Evolutionary conservation across 2,888 invertebrate species (phyloP), one percentile per base, ranked within the genome.

Genomic region (Drosophila paracracens): DNA sequence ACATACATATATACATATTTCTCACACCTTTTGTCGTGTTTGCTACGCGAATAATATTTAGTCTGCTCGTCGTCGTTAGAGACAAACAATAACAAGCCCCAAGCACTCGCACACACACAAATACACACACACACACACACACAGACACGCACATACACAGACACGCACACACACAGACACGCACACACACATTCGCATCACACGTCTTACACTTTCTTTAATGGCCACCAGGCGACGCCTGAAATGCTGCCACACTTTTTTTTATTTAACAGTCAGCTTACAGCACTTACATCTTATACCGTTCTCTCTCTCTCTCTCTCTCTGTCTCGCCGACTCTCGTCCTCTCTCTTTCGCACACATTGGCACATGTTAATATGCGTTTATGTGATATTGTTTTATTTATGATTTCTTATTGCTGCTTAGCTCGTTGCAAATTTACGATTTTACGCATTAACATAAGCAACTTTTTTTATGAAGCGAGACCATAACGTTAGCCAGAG

Each of bases 351-450:
- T 27, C 18, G 6, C 68, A 31, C 36, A 11, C 18, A 16, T 11
- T 43, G 46, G 46, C 21, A 57, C n/a, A 56, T 60, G 54, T 48
- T 57, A 70, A 70, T 76, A 70, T 82, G 86, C 77, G 76, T 78
- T 87, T 82, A 79, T 86, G 62, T 62, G 74, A 77, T 83, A 85
- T 83, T 89, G 87, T 86, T 87, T 84, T 89, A 86, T 86, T 86
- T 89, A 86, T 87, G 83, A 86, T 86, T 87, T 79, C 76, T 83
- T 88, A 88, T 81, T 72, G 76, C 68, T 48, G 81, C 81, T 78
- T 72, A 72, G 80, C 74, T 70, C 70, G 75, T 75, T 82, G 76
- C 74, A 82, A 75, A 87, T 84, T 76, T 73, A 74, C 84, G 79
- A 81, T 82, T 83, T 87, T 67, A 77, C 76, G 84, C 79, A 87